phyloP scores from a whole-genome alignment of 2,888 invertebrate species.

The Scaptomyza polygonia region DNA sequence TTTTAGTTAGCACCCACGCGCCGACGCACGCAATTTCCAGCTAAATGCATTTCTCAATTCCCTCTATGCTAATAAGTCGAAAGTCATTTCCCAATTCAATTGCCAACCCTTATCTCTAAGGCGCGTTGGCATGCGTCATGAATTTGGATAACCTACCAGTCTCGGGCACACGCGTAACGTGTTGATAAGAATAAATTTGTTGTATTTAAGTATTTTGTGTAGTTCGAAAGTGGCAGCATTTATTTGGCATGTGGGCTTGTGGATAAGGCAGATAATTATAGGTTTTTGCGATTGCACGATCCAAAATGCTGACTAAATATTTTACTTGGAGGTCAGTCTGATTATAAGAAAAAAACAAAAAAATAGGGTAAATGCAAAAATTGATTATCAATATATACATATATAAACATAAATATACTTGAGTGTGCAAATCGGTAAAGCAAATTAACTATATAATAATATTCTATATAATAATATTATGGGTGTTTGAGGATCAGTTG shows the following conservation, averaged over 20 bases:
- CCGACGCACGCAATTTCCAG: slow-evolving; percentile 53
- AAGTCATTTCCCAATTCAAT: slow-evolving; percentile 22
- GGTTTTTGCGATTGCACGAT: slow-evolving; percentile 2
- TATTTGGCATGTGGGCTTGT: slow-evolving; percentile 33
- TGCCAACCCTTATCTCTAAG: not conserved
- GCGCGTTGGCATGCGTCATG: slow-evolving; percentile 36
- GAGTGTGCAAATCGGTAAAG: no score
- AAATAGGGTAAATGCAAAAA: no score
- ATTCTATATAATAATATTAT: no score
- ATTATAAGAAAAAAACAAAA: no score
- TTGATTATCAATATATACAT: no score
- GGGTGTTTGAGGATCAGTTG: no score
- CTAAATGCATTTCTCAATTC: slow-evolving; percentile 17
- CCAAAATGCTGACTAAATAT: slow-evolving; percentile 5
- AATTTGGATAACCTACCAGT: slow-evolving; percentile 48
- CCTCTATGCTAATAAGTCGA: slow-evolving; percentile 52
- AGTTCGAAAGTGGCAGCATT: slow-evolving; percentile 10
- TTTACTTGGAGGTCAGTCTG: no score
- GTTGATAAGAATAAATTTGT: slow-evolving; percentile 22
- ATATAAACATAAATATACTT: no score
- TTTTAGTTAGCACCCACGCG: slow-evolving; percentile 43
- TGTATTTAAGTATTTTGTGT: not conserved
- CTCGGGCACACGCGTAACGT: slow-evolving; percentile 13
- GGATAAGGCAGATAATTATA: slow-evolving; percentile 11
- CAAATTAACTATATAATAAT: no score